These are phyloP conservation scores for Uromys caudimaculatus DNA, from an alignment of 2,797 vertebrate genomes.

Conservation along the genomic window DNA sequence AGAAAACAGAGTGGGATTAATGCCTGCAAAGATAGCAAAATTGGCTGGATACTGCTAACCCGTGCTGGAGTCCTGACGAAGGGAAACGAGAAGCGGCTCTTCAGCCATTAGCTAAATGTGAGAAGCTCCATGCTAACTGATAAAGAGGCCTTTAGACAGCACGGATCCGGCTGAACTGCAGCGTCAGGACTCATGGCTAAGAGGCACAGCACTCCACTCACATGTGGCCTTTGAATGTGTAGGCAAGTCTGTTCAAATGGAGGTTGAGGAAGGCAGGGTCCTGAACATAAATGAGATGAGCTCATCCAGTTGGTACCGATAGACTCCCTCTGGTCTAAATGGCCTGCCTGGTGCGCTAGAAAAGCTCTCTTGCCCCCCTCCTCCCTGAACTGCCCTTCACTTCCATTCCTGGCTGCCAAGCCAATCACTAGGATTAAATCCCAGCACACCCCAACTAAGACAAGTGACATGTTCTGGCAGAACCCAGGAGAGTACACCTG, in stretches of 20 bases:
- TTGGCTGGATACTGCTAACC: background rate
- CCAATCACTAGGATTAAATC: conserved; percentile 61
- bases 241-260: background rate
- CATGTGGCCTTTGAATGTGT: background rate
- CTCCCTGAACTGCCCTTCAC: background rate
- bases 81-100: conserved; percentile 7
- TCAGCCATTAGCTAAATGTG: conserved; percentile 5
- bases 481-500: background rate
- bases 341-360: background rate
- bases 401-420: background rate
- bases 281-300: background rate
- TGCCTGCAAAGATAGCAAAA: background rate
- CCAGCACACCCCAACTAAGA: conserved; percentile 10
- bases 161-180: background rate
- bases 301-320: background rate
- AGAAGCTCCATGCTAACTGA: background rate
- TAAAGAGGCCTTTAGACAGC: background rate
- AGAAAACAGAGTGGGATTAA: background rate
- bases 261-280: conserved; percentile 1
- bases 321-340: background rate
- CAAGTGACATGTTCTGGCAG: background rate
- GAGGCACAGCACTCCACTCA: background rate
- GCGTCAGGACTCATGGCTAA: background rate
- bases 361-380: background rate
- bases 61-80: background rate